Percentiles rank a stretch among this genome's conserved stretches.
These are phyloP conservation scores for Diplodus sargus DNA, from an alignment of 2,797 vertebrate species.

Conservation along the genomic window DNA sequence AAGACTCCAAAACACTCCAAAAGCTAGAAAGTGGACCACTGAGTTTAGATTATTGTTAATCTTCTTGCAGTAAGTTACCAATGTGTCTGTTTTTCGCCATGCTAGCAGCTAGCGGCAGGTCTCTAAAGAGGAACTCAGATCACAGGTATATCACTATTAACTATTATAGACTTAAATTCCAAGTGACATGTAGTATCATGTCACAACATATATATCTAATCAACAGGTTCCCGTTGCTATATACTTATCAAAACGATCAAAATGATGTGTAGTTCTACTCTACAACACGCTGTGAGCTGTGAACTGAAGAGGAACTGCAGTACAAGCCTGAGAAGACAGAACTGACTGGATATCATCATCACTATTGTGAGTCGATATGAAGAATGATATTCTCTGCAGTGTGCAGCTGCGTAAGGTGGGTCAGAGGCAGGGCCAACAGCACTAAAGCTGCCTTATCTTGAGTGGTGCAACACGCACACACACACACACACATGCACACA, in stretches of 20 bases:
- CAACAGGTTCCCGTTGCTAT: background rate
- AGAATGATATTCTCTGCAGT: slow-evolving; percentile 30
- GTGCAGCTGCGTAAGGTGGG: slow-evolving; percentile 28
- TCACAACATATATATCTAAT: background rate
- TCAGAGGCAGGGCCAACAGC: slow-evolving; percentile 42
- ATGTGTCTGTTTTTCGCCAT: no score
- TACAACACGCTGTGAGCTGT: no score
- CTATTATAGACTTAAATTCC: background rate
- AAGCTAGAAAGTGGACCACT: no score
- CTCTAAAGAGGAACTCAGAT: no score
- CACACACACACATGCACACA: slow-evolving; percentile 27
- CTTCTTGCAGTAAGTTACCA: no score
- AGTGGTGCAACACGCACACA: slow-evolving; percentile 36
- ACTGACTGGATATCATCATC: slow-evolving; percentile 29
- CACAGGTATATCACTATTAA: no score
- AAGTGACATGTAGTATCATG: background rate
- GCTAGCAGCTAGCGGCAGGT: no score
- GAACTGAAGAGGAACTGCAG: background rate
- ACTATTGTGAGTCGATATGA: slow-evolving; percentile 19
- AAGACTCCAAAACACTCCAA: no score
- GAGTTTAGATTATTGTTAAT: no score
- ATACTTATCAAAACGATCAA: background rate
- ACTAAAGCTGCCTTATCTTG: slow-evolving; percentile 49
- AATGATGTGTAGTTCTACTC: background rate
- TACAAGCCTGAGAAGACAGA: slow-evolving; percentile 3